These are phyloP conservation scores for Metaphire vulgaris DNA, from an alignment of 1,140 invertebrate species.

Conservation along the genomic window DNA sequence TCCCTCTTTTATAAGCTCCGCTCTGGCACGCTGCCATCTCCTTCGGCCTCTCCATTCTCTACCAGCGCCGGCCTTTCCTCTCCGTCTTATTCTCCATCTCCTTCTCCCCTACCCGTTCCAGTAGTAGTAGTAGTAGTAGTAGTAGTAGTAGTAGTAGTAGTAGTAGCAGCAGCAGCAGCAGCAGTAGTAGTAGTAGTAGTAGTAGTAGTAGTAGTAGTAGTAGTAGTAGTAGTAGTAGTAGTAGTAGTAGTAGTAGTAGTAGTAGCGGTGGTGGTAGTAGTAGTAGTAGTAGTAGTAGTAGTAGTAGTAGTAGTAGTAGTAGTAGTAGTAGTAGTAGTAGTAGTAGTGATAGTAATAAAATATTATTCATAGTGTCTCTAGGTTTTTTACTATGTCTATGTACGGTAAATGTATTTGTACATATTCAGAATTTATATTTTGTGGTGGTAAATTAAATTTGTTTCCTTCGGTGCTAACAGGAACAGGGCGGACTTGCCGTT, in stretches of 20 bases:
- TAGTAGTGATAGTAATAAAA: constrained; percentile 7
- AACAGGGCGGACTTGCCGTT: too few relatives aligned
- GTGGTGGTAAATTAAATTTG: too few relatives aligned
- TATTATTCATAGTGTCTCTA: not conserved
- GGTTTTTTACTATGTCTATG: too few relatives aligned
- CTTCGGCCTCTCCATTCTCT: too few relatives aligned
- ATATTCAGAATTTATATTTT: too few relatives aligned
- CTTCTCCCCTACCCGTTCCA: too few relatives aligned
- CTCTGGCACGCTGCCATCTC: too few relatives aligned
- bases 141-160: constrained; percentile 8
- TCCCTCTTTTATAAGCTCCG: too few relatives aligned
- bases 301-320: constrained; percentile 8
- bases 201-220: constrained; percentile 8
- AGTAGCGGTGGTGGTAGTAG: constrained; percentile 8
- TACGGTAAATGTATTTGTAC: too few relatives aligned
- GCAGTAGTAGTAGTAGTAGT: constrained; percentile 8
- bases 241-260: constrained; percentile 8
- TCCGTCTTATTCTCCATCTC: too few relatives aligned
- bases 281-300: constrained; percentile 9
- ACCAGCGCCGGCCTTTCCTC: too few relatives aligned
- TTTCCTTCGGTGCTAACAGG: too few relatives aligned
- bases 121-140: constrained; percentile 1
- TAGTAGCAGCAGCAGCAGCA: constrained; percentile 7
- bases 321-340: constrained; percentile 8
- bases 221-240: constrained; percentile 9